A percentile compares a stretch with the other conserved stretches of the same genome.
These are phyloP conservation scores for Ptychodera flava DNA, from an alignment of 35 echinoderm and acorn worm species.

Conservation along the genomic window DNA sequence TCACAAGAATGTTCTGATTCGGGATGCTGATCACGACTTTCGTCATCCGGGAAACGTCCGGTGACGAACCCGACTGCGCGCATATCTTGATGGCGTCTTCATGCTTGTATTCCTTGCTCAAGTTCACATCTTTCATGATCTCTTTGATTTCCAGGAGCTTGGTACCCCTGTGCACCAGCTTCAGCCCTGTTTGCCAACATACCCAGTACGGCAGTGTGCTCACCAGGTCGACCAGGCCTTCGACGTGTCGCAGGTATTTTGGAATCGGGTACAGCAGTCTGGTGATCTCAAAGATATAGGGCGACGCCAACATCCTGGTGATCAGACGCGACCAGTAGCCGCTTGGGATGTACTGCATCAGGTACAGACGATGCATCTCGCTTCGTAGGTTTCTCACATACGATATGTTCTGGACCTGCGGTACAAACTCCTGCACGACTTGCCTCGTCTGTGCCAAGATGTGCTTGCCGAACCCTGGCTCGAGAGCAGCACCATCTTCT, in stretches of 20 bases:
- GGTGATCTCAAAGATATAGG: constrained; percentile 42
- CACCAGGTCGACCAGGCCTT: constrained; percentile 43
- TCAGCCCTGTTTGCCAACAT: constrained; percentile 90
- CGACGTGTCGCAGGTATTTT: constrained; percentile 29
- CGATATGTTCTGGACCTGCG: background rate
- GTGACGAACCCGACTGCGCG: background rate
- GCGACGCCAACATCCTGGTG: constrained; percentile 76
- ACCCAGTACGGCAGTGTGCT: constrained; percentile 61
- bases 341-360: constrained; percentile 97
- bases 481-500: background rate
- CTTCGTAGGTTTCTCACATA: constrained; percentile 40
- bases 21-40: background rate
- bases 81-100: background rate
- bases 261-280: constrained; percentile 43
- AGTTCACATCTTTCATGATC: constrained; percentile 40
- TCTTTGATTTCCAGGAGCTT: constrained; percentile 86
- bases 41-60: background rate
- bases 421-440: background rate
- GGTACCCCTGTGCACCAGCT: constrained; percentile 61
- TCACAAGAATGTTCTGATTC: background rate
- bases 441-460: background rate
- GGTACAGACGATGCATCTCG: constrained; percentile 71
- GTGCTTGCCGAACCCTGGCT: background rate
- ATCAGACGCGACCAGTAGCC: constrained; percentile 95
- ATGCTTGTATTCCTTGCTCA: constrained; percentile 9